Conservation (phyloP, 1,140 invertebrate species). For the Drosophila kurseongensis region DNA sequence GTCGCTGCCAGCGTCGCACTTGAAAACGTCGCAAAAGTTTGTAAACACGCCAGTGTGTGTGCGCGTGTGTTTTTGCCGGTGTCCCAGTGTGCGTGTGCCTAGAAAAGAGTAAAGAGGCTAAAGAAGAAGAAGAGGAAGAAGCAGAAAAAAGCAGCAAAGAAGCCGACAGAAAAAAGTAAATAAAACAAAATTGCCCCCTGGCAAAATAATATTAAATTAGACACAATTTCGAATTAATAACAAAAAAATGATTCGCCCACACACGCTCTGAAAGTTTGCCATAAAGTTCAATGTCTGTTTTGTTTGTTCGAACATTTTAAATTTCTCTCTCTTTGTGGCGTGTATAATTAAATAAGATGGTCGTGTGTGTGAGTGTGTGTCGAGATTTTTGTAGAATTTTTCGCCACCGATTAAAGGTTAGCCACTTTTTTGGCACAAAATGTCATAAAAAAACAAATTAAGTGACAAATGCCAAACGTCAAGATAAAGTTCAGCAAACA, state of each 20-base stretch:
- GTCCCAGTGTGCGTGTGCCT: slow-evolving; percentile 50
- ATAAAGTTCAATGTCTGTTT: slow-evolving; percentile 74
- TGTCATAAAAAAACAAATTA: slow-evolving; percentile 25
- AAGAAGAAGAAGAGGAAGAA: slow-evolving; percentile 14
- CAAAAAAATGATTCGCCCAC: slow-evolving; percentile 27
- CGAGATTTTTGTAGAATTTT: slow-evolving; percentile 35
- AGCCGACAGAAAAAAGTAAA: slow-evolving; percentile 64
- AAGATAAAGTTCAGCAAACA: slow-evolving; percentile 43
- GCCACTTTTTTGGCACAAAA: slow-evolving; percentile 49
- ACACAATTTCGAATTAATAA: slow-evolving; percentile 40
- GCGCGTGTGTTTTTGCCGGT: slow-evolving; percentile 30
- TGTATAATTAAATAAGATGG: slow-evolving; percentile 53
- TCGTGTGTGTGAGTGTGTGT: slow-evolving; percentile 17
- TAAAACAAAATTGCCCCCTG: slow-evolving; percentile 53
- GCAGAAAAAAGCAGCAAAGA: slow-evolving; percentile 23
- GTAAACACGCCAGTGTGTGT: slow-evolving; percentile 62
- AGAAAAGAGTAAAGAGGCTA: slow-evolving; percentile 51
- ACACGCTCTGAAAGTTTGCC: slow-evolving; percentile 19
- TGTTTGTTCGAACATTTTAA: slow-evolving; percentile 40
- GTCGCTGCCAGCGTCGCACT: slow-evolving; percentile 64
- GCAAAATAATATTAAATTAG: slow-evolving; percentile 50
- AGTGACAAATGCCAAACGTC: slow-evolving; percentile 59
- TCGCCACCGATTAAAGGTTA: slow-evolving; percentile 52
- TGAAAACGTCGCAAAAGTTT: slow-evolving; percentile 82
- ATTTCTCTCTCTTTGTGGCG: slow-evolving; percentile 24